Evolutionary conservation across 2,113 vertebrate genomes (phyloP).

Genomic region (Bombycilla garrulus): DNA sequence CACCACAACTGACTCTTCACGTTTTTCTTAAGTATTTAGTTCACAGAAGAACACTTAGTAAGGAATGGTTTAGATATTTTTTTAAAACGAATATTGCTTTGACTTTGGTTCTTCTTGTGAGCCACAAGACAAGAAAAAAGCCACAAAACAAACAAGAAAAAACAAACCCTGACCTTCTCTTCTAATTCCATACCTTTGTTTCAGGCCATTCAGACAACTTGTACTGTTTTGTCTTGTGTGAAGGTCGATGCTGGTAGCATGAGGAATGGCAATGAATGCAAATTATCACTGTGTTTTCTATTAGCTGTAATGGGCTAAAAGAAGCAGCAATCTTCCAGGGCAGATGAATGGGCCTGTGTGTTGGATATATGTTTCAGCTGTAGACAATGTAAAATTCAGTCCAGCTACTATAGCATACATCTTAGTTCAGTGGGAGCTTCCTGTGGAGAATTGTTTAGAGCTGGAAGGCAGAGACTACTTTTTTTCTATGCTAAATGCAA

Average conservation of each 20-base stretch:
- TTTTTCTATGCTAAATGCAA: neutral
- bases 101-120: neutral
- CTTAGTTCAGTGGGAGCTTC: neutral
- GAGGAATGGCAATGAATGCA: neutral
- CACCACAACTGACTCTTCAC: neutral
- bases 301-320: neutral
- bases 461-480: neutral
- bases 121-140: neutral
- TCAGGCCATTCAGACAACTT: neutral
- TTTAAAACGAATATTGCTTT: neutral
- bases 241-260: neutral
- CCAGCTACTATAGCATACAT: neutral
- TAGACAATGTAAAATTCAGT: neutral
- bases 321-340: neutral
- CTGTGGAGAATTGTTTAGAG: neutral
- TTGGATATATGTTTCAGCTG: neutral
- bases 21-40: neutral
- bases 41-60: neutral
- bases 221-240: neutral
- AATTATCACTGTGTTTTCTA: neutral
- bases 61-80: neutral
- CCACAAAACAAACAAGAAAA: neutral
- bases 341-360: neutral
- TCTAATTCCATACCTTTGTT: neutral
- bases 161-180: neutral